Base-by-base conservation (phyloP, 2,797 vertebrate genomes). In the Antennarius maculatus region DNA sequence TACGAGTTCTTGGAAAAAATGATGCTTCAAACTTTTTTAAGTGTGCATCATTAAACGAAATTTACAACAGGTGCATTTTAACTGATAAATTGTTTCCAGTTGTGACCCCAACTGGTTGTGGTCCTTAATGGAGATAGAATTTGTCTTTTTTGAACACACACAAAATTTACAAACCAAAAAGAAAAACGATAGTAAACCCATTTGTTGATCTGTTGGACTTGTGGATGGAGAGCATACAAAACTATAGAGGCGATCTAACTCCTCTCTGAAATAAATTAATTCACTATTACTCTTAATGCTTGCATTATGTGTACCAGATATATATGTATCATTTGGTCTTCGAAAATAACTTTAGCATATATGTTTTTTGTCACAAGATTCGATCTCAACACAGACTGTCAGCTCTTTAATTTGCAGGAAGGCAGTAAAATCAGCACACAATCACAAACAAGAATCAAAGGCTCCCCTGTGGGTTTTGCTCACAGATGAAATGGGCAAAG, bases 31-130 rank as follows among this genome's bases (percentile, higher is more conserved):
- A 7, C 18, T 37, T 9, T 61, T 64, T 74, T 45, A n/a, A 71
- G 56, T 46, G 12, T 66, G 48, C 29, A 45, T 76, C 49, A 80
- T 84, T 71, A 53, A 14, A 61, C 51, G 7, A 0, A 2, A 54
- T 27, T 62, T 7, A 54, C 48, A 74, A 74, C 52, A 66, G 27
- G 48, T 53, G 54, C 47, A 76, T 69, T 82, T 84, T 9, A 67
- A 73, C 55, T 51, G 4, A 61, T n/a, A 77, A 86, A 88, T 73
- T 55, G 65, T 54, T 87, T 67, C 58, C 83, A 87, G 61, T 70
- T 74, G 77, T 79, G 23, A 23, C 23, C 23, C 1, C 2, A 23
- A 23, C 58, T 82, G 86, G 61, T 70, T 74, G 77, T 79, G 75
- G 18, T 43, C 27, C 17, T 54, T 49, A 41, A 70, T 28, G 27